Base-by-base conservation (phyloP, 2,888 invertebrate genomes). In the Aleiodes alternator region DNA sequence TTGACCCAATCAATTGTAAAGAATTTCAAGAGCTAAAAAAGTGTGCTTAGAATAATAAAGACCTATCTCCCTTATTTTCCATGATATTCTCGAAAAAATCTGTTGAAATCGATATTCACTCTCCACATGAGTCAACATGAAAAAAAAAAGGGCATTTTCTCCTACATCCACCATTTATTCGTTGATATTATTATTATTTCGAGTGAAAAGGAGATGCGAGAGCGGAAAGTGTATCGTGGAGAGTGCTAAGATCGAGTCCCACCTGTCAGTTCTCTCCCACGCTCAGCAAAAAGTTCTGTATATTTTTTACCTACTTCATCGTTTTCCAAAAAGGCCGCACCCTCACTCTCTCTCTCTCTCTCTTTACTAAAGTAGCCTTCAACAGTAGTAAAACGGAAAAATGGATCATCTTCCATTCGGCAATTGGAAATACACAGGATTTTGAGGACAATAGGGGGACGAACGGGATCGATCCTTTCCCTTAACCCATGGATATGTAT, bases 181-280 rank as follows among this genome's bases (percentile, higher is more conserved):
- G n/a, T 66, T 4, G 48, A 50, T 29, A 48, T 53, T 66, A 82
- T 82, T 82, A 83, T 80, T 81, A 83, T 71, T 38, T 79, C 82
- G 80, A 78, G 75, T 79, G 80, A 83, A 78, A 74, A 79, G 79
- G 74, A 73, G 78, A 83, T 78, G 79, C 51, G 72, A 76, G 80
- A 79, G 72, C 71, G 78, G 73, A 71, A 75, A 78, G 72, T 68
- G 66, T 48, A 70, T 73, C 55, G 43, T 43, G 80, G 76, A 66
- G 74, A 76, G 72, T 79, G 74, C 68, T 34, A 71, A 72, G 72
- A 71, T 82, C 80, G 80, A 79, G 80, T 81, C 78, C 84, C 88
- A 88, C 88, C 88, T 88, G 88, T 88, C 88, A 80, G 77, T 81
- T 23, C 83, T 85, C 88, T 88, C 88, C 88, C 88, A 88, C 88